Evolutionary conservation across 2,113 vertebrate genomes (phyloP).

Genomic region (Neolamprologus tretocephalus): DNA sequence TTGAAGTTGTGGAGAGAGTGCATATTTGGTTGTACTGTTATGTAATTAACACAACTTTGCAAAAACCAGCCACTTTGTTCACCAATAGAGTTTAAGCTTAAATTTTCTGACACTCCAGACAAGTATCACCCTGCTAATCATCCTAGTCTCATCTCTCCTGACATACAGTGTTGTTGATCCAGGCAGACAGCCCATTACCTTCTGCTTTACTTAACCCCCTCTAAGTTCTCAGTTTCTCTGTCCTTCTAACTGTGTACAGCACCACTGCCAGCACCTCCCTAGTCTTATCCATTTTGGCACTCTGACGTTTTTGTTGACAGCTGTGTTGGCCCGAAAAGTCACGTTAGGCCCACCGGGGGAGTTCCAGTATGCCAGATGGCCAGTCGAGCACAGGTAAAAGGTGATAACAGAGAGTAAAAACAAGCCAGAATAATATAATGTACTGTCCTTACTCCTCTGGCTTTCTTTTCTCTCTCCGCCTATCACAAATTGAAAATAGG

Average conservation of each 20-base stretch:
- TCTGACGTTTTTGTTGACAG: neutral
- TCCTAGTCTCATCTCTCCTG: neutral
- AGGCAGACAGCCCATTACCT: neutral
- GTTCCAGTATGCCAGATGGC: neutral
- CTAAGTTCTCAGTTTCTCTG: neutral
- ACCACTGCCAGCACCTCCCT: neutral
- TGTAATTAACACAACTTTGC: neutral
- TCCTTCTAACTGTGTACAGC: neutral
- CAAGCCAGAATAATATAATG: neutral
- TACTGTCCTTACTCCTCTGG: neutral
- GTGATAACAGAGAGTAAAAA: neutral
- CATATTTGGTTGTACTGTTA: neutral
- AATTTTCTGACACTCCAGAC: neutral
- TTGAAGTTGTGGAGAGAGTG: neutral
- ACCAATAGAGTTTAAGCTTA: neutral
- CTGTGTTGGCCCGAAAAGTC: neutral
- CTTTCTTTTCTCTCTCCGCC: neutral
- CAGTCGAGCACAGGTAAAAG: neutral
- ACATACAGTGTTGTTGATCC: neutral
- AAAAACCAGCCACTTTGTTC: neutral
- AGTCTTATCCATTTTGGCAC: neutral
- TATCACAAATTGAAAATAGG: neutral
- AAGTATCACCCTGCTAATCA: neutral
- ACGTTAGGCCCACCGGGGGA: neutral
- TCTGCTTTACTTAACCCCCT: neutral